phyloP scores from a whole-genome alignment of 2,888 invertebrate genomes.

The Rhopalosiphum nymphaeae region DNA sequence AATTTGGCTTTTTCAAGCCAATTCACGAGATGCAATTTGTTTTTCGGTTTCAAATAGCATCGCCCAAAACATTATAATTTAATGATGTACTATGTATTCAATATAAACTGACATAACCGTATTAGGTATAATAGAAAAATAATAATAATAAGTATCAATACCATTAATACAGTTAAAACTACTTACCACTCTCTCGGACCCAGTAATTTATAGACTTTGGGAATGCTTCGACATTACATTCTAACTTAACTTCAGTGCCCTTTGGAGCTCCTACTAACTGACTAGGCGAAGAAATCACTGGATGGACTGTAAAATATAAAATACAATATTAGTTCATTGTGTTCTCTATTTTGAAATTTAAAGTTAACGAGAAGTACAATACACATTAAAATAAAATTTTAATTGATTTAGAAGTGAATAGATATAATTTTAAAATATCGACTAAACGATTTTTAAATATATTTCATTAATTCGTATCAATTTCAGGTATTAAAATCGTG shows the following conservation, averaged over 20 bases:
- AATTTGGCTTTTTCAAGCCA: slow-evolving; percentile 24
- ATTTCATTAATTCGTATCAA: not conserved
- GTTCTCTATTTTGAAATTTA: not conserved
- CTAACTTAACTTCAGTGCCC: slow-evolving; percentile 87
- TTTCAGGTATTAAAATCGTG: not conserved
- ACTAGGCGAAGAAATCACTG: slow-evolving; percentile 91
- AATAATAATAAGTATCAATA: not conserved
- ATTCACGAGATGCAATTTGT: slow-evolving; percentile 37
- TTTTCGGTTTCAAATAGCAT: not conserved
- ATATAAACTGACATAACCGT: not conserved
- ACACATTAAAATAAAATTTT: not conserved
- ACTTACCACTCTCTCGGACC: slow-evolving; percentile 87
- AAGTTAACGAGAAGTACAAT: not conserved
- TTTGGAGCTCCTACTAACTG: slow-evolving; percentile 91
- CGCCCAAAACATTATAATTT: not conserved
- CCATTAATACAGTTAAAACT: slow-evolving; percentile 1
- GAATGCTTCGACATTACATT: slow-evolving; percentile 91
- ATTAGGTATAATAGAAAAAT: not conserved
- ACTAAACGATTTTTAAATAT: not conserved
- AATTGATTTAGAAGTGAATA: not conserved
- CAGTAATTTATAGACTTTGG: slow-evolving; percentile 93
- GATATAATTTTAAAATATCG: not conserved
- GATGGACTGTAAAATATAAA: slow-evolving; percentile 79
- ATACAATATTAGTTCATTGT: not conserved
- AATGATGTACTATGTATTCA: not conserved